These are phyloP conservation scores for Scatophagus argus DNA, from an alignment of 2,113 vertebrate genomes.

Conservation along the genomic window DNA sequence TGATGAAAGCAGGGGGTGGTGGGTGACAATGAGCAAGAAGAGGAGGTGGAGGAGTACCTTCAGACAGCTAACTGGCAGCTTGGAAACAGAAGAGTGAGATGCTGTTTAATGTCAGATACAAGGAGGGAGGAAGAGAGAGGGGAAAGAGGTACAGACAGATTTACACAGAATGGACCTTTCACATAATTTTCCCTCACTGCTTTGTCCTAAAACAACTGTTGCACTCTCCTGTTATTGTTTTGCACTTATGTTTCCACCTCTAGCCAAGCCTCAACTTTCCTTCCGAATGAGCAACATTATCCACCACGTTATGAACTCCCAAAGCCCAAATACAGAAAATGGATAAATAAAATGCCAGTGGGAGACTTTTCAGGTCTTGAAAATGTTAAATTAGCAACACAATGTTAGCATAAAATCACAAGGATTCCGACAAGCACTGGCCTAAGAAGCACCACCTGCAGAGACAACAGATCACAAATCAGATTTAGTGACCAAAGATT, in stretches of 20 bases:
- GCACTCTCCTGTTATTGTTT: not conserved
- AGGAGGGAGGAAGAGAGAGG: slow-evolving; percentile 71
- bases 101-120: slow-evolving; percentile 90
- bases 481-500: too few relatives aligned
- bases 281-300: not conserved
- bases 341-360: not conserved
- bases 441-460: not conserved
- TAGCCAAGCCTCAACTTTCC: not conserved
- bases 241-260: not conserved
- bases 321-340: not conserved
- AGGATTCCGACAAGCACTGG: not conserved
- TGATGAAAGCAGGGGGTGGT: slow-evolving; percentile 40
- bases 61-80: slow-evolving; percentile 99
- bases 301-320: not conserved
- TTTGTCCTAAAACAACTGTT: not conserved
- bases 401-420: not conserved
- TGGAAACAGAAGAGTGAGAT: slow-evolving; percentile 99
- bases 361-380: not conserved
- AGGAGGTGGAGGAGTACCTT: slow-evolving; percentile 92
- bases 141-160: slow-evolving; percentile 74
- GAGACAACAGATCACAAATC: not conserved
- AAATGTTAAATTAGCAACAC: not conserved
- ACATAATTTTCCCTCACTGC: slow-evolving; percentile 10
- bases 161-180: slow-evolving; percentile 71
- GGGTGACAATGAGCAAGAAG: slow-evolving; percentile 52